Evolutionary conservation across 2,888 invertebrate genomes (phyloP).

Genomic region (Torymus aiolomorphi): DNA sequence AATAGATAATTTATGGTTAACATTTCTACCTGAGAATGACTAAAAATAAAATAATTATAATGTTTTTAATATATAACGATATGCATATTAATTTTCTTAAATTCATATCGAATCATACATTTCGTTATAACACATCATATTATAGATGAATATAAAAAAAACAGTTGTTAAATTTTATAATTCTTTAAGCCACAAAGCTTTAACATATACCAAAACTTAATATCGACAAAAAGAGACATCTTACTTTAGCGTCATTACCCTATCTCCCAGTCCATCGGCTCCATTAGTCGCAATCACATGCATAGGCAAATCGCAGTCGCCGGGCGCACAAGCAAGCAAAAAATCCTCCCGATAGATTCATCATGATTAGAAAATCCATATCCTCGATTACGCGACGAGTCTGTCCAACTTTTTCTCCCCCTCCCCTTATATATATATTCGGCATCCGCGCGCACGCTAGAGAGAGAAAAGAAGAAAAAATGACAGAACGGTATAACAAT

Average conservation of each 20-base stretch:
- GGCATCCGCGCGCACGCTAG: background rate
- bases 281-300: constrained; percentile 43
- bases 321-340: constrained; percentile 2
- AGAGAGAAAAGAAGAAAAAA: constrained; percentile 13
- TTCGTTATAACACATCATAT: no score
- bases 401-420: constrained; percentile 8
- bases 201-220: no score
- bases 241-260: constrained; percentile 16
- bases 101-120: no score
- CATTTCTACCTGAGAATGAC: no score
- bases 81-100: no score
- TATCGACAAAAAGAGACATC: background rate
- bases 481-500: constrained; percentile 38
- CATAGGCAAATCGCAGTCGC: constrained; percentile 13
- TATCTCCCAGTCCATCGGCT: constrained; percentile 24
- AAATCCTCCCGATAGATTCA: constrained; percentile 39
- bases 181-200: no score
- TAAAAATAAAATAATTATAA: no score
- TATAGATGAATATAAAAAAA: no score
- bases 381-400: constrained; percentile 40
- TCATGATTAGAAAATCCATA: constrained; percentile 57
- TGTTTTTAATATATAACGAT: no score
- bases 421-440: background rate
- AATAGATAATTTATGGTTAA: no score
- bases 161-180: no score